Evolutionary conservation across 2,888 invertebrate genomes (phyloP).

Genomic region (Sarcophaga carnaria): DNA sequence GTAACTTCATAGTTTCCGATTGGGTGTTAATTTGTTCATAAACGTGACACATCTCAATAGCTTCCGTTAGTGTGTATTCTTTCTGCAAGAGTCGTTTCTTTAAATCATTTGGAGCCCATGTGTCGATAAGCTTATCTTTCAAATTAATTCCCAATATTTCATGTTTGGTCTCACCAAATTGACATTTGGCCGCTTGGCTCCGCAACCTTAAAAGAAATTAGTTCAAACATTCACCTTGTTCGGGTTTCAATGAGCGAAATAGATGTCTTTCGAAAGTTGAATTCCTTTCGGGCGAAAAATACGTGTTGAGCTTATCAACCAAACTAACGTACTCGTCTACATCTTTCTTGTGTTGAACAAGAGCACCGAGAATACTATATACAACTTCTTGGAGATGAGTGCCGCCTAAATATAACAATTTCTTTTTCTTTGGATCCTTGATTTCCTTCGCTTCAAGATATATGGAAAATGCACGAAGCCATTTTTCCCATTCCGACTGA

Average conservation of each 20-base stretch:
- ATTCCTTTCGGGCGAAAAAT: conserved; percentile 69
- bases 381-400: conserved; percentile 54
- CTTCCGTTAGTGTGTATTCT: neutral
- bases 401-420: conserved; percentile 60
- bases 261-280: conserved; percentile 4
- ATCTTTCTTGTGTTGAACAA: conserved; percentile 3
- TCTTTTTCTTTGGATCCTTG: conserved; percentile 45
- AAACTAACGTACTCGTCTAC: conserved; percentile 17
- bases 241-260: conserved; percentile 70
- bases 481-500: conserved; percentile 57
- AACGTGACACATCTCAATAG: conserved; percentile 49
- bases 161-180: conserved; percentile 47
- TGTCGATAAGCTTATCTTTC: conserved; percentile 59
- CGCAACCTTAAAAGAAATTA: conserved; percentile 73
- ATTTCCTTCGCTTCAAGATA: conserved; percentile 62
- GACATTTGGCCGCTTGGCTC: conserved; percentile 38
- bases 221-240: conserved; percentile 74
- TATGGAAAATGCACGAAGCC: conserved; percentile 41
- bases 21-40: conserved; percentile 58
- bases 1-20: conserved; percentile 34
- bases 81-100: conserved; percentile 49
- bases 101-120: conserved; percentile 54
- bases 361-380: conserved; percentile 27
- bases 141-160: conserved; percentile 54
- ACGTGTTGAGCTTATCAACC: conserved; percentile 21